Percentiles rank a stretch among this genome's conserved stretches.
Conservation (phyloP, 2,888 invertebrate species). For the Lobophora halterata region DNA sequence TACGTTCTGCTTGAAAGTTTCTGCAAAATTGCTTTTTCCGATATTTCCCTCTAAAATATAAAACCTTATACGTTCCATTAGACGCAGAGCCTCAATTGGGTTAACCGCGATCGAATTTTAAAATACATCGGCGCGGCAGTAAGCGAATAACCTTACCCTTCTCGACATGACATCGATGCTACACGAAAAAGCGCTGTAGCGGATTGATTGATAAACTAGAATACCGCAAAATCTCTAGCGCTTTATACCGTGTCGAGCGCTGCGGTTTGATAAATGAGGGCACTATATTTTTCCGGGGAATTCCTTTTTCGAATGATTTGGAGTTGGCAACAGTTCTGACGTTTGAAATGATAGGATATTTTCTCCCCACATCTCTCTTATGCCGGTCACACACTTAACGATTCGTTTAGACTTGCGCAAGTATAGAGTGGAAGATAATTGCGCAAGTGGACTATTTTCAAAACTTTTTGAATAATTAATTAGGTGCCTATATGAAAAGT, state of each 20-base stretch:
- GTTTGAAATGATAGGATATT: too few species aligned
- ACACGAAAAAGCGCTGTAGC: conserved; percentile 6
- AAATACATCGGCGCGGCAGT: conserved; percentile 33
- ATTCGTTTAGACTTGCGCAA: too few species aligned
- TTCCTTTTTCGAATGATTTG: conserved; percentile 12
- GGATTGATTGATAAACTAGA: neutral
- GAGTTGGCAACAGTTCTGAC: too few species aligned
- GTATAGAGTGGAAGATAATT: too few species aligned
- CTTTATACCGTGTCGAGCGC: conserved; percentile 4
- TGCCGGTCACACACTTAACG: too few species aligned
- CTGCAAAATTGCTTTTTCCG: too few species aligned
- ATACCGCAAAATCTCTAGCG: conserved; percentile 8
- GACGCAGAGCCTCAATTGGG: conserved; percentile 30
- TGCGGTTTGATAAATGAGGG: conserved; percentile 3
- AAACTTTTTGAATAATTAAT: too few species aligned
- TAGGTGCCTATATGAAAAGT: too few species aligned
- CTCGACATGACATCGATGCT: conserved; percentile 7
- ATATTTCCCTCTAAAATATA: conserved; percentile 14
- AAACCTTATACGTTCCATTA: conserved; percentile 21
- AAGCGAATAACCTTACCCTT: conserved; percentile 13
- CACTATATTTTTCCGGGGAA: neutral
- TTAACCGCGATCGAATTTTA: conserved; percentile 35
- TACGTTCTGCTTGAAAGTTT: too few species aligned
- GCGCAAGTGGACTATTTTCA: too few species aligned
- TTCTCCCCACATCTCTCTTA: too few species aligned